Evolutionary conservation across 2,113 vertebrate genomes (phyloP).

Genomic region (Notarius quadriscutis): DNA sequence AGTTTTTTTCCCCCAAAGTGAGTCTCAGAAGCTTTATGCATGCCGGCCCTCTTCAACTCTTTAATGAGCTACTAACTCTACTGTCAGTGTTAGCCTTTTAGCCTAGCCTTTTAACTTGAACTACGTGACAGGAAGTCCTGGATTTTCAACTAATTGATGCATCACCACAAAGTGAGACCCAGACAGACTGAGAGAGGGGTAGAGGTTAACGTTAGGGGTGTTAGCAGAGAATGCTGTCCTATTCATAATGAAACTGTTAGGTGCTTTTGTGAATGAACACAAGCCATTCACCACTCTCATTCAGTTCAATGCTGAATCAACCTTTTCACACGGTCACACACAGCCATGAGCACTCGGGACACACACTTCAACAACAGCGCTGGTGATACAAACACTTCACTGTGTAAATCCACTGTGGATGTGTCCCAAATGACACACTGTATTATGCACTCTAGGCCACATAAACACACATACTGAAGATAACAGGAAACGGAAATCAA

Average conservation of each 20-base stretch:
- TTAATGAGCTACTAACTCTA: not conserved
- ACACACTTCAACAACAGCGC: not conserved
- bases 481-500: constrained; percentile 19
- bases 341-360: not conserved
- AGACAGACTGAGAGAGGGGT: not conserved
- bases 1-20: not conserved
- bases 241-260: constrained; percentile 37
- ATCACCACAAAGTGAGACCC: not conserved
- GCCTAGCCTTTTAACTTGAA: not conserved
- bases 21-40: not conserved
- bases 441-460: not conserved
- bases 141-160: not conserved
- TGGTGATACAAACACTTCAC: not conserved
- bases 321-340: constrained; percentile 2
- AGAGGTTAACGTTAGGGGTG: not conserved
- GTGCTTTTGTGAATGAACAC: constrained; percentile 43
- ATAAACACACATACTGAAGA: not conserved
- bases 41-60: not conserved
- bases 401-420: not conserved
- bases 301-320: not conserved
- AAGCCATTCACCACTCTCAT: constrained; percentile 26
- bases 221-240: not conserved
- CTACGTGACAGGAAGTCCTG: not conserved
- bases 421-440: not conserved
- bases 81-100: not conserved